These are phyloP conservation scores for Entomobrya proxima DNA, from an alignment of 2,888 invertebrate species.

Conservation along the genomic window DNA sequence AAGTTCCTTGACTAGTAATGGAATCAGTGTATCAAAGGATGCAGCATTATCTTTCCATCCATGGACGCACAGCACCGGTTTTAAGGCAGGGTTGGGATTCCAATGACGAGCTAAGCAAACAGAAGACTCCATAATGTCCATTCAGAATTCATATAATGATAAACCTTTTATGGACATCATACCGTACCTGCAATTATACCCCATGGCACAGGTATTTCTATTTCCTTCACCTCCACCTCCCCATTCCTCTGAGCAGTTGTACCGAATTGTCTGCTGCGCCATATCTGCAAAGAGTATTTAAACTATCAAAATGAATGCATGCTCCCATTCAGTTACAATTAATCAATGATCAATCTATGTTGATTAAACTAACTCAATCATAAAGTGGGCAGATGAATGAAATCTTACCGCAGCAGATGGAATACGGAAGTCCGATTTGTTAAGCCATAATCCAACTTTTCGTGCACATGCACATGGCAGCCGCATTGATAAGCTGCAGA, in stretches of 20 bases:
- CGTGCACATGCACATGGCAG: not conserved
- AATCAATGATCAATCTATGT: too few relatives aligned
- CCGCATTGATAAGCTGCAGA: not conserved
- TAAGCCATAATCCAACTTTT: not conserved
- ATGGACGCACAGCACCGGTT: constrained; percentile 70
- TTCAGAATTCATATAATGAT: not conserved
- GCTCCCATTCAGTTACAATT: too few relatives aligned
- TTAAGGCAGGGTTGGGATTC: constrained; percentile 54
- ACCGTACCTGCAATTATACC: constrained; percentile 69
- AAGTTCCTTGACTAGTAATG: constrained; percentile 65
- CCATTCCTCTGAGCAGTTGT: not conserved
- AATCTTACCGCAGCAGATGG: too few relatives aligned
- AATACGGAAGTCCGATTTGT: too few relatives aligned
- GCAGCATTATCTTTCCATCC: constrained; percentile 74
- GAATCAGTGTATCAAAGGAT: constrained; percentile 69
- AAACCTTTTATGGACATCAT: not conserved
- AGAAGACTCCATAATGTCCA: not conserved
- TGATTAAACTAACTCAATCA: too few relatives aligned
- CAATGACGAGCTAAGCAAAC: constrained; percentile 64
- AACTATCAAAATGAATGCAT: too few relatives aligned
- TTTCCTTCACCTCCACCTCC: constrained; percentile 54
- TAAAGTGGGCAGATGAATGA: too few relatives aligned
- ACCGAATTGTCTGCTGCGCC: not conserved
- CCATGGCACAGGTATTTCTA: constrained; percentile 73
- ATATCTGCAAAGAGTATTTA: too few relatives aligned